Base-by-base conservation (phyloP, 2,797 vertebrate species). In the Bovichtus variegatus region DNA sequence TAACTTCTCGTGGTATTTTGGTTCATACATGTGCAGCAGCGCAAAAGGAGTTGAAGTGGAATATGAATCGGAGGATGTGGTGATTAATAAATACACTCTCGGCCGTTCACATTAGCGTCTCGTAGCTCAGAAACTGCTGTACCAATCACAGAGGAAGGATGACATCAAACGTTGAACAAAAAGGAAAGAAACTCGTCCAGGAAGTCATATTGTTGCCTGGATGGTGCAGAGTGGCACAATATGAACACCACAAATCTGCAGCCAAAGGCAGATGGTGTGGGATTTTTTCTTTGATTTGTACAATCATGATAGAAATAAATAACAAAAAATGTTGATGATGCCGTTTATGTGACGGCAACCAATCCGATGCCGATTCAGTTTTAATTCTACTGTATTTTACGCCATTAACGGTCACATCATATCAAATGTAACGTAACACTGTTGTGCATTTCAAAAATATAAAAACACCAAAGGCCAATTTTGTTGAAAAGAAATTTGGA, bases 251-350 rank as follows among this genome's bases (percentile, higher is more conserved):
- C 47, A 51, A 25, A 65, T 40, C 34, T 51, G 31, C 21, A 51
- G 47, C 21, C 47, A 18, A 36, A 12, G 31, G 31, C 62, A 64
- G 29, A 64, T 50, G 44, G n/a, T 25, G 25, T 63, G 46, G 16
- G 15, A 23, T 38, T 58, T 47, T n/a, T n/a, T n/a, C 34, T 47
- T 46, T 47, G 12, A 34, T 31, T 63, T 63, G 27, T 34, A 19
- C 41, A 62, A 46, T 62, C 25, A 62, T n/a, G 10, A 29, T n/a
- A 8, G 2, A 62, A 46, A 61, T 61, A 58, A 38, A 58, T 58
- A 38, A n/a, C 38, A 12, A 58, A 34, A 36, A 58, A 58, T 58
- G 19, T 15, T 58, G 55, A 38, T n/a, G n/a, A 58, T 21, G 34
- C 55, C 12, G 6, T 38, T 58, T 21, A 58, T 38, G 51, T n/a